Evolutionary conservation across 2,888 invertebrate species (phyloP), one percentile per base, ranked within the genome.

Genomic region (Scaptomyza tumidula): DNA sequence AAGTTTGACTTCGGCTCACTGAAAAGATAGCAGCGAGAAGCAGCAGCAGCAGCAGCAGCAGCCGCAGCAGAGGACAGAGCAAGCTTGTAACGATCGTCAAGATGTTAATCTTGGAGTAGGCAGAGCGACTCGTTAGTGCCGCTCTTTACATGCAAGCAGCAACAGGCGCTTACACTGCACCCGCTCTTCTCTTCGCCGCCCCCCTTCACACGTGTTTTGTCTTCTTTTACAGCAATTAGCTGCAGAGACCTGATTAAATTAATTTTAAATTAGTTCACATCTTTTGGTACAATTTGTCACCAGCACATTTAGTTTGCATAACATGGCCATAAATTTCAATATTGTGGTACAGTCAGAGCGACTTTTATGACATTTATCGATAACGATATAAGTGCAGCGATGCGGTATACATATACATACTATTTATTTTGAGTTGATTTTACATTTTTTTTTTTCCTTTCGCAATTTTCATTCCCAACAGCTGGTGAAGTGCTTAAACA

Each of bases 401-500:
- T 43, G 60, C 10, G 33, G 33, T 33, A 10, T 10, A 33, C 10
- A 33, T 29, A 5, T 29, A 7, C 33, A 10, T n/a, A 29, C 3
- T 45, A 41, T 49, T 49, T 41, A 45, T 39, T 35, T 35, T 35
- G 3, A 35, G 35, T 35, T 48, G 33, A 33, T 33, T 33, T 33
- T 10, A 10, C 6, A 10, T 33, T 33, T 10, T 29, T 29, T 27
- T 27, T 6, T 27, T 27, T n/a, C n/a, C n/a, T n/a, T n/a, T n/a
- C 29, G 33, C 53, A 41, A 41, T 54, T 48, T 39, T 13, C 19
- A n/a, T 63, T 58, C 10, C 24, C 24, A 71, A 78, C 68, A 61
- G 54, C 61, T 72, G 75, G 75, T 80, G 69, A 82, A 80, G 80
- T 85, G 66, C 45, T 37, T 58, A 41, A 58, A 37, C 86, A 85